Evolutionary conservation across 2,797 vertebrate genomes (phyloP).

Genomic region (Champsocephalus gunnari): DNA sequence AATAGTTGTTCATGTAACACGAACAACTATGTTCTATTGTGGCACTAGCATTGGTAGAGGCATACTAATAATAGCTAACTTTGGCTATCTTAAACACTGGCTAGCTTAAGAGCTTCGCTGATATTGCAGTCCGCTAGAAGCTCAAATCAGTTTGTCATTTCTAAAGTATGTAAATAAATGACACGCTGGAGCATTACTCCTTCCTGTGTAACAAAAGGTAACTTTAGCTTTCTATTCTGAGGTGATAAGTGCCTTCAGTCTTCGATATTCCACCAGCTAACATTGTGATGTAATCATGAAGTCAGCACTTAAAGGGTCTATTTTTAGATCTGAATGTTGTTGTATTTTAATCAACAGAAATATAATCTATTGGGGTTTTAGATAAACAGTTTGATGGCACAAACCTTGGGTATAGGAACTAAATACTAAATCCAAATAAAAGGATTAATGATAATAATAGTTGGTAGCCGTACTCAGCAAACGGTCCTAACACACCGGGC

Average conservation of each 20-base stretch:
- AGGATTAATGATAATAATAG: neutral
- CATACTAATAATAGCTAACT: no score
- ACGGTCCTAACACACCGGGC: neutral
- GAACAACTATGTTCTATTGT: no score
- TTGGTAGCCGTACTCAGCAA: neutral
- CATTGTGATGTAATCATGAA: neutral
- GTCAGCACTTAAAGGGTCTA: rapidly evolving
- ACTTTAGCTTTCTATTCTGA: neutral
- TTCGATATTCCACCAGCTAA: neutral
- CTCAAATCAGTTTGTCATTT: no score
- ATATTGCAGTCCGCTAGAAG: no score
- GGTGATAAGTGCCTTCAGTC: neutral
- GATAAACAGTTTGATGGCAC: neutral
- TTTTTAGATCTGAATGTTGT: neutral
- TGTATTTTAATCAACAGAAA: neutral
- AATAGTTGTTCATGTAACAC: no score
- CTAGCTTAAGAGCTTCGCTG: no score
- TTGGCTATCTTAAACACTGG: no score
- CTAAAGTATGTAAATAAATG: no score
- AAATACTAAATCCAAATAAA: neutral
- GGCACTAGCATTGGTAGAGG: no score
- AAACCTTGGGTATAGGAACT: neutral
- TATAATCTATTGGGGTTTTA: rapidly evolving
- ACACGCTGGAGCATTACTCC: no score
- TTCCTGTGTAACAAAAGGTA: neutral